Conservation (phyloP, 2,888 invertebrate genomes). For the Rapana venosa region DNA sequence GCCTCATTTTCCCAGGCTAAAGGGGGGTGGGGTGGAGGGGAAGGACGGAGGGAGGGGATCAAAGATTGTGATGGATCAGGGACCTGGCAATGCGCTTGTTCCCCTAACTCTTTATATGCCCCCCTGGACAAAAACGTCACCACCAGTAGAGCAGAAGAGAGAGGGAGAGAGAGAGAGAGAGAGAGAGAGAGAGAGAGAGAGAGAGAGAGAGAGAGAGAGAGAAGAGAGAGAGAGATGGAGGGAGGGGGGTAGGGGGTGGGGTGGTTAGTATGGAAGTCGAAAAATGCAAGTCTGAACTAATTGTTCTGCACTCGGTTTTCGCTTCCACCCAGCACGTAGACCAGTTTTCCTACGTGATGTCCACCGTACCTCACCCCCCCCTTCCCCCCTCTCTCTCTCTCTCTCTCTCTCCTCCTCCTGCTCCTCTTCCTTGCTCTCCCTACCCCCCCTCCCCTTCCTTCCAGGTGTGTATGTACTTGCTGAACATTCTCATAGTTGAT, state of each 20-base stretch:
- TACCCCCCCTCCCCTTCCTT: too few relatives aligned
- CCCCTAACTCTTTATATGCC: background rate
- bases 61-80: constrained; percentile 34
- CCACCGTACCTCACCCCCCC: background rate
- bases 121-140: background rate
- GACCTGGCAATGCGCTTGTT: background rate
- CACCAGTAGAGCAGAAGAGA: background rate
- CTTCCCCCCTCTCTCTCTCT: background rate
- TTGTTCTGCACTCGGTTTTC: background rate
- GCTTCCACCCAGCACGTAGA: background rate
- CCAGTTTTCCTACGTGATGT: background rate
- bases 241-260: background rate
- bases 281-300: background rate
- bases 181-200: background rate
- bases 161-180: background rate
- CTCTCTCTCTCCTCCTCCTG: background rate
- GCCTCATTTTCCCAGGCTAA: constrained; percentile 29
- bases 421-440: background rate
- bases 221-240: background rate
- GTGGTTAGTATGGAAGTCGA: background rate
- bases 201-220: background rate
- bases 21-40: too few relatives aligned
- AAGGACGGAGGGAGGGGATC: too few relatives aligned
- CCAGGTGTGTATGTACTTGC: too few relatives aligned
- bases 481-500: too few relatives aligned